A percentile compares a stretch with the other conserved stretches of the same genome.
Evolutionary conservation across 2,797 vertebrate genomes (phyloP).

Genomic region (Aldrovandia affinis): DNA sequence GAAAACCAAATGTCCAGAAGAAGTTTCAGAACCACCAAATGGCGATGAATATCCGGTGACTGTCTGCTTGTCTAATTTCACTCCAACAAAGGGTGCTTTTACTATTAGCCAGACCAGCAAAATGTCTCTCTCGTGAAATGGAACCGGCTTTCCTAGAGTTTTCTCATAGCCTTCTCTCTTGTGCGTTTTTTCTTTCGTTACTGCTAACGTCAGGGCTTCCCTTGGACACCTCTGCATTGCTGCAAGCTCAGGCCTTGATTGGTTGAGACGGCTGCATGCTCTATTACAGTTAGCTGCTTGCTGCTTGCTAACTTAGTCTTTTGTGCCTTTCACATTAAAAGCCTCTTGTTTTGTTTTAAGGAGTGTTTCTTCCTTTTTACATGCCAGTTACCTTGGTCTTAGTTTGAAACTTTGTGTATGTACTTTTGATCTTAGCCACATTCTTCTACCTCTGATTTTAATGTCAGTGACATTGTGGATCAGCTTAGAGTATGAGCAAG

Average conservation of each 20-base stretch:
- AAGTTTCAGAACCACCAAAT: not conserved
- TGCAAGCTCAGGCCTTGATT: not conserved
- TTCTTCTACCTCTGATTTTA: not conserved
- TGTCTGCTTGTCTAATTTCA: slow-evolving; percentile 4
- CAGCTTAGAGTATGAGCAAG: no score
- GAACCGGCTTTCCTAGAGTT: not conserved
- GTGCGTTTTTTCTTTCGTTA: not conserved
- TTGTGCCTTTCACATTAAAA: not conserved
- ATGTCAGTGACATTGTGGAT: not conserved
- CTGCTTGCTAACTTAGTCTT: not conserved
- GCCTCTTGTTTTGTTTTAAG: not conserved
- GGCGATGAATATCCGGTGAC: fast-evolving
- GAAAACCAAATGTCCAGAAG: not conserved
- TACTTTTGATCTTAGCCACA: not conserved
- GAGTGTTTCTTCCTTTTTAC: not conserved
- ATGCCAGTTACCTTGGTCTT: not conserved
- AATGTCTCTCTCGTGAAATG: slow-evolving; percentile 17
- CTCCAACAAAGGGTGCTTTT: slow-evolving; percentile 20
- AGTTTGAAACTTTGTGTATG: not conserved
- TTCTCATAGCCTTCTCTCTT: not conserved
- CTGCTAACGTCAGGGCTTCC: not conserved
- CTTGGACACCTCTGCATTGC: not conserved
- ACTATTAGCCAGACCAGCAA: slow-evolving; percentile 17
- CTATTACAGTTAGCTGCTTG: not conserved
- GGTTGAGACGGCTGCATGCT: not conserved